Base-by-base conservation (phyloP, 2,797 vertebrate genomes). In the Sebastes paucispinis region DNA sequence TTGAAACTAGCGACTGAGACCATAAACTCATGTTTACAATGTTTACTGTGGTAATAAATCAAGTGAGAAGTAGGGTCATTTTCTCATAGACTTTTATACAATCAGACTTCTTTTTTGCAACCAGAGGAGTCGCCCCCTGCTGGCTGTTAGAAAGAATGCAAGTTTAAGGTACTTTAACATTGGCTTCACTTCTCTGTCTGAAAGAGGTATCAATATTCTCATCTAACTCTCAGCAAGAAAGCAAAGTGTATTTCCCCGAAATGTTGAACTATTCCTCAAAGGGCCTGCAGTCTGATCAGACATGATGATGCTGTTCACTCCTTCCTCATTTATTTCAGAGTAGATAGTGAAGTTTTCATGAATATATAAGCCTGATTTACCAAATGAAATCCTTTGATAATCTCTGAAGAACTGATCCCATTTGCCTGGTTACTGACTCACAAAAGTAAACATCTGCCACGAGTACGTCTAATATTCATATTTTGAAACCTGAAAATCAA, bases 381-480 rank as follows among this genome's bases (percentile, higher is more conserved):
- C 5, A 32, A 6, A 32, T 69, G 57, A 50, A 55, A 64, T 58
- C 22, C 5, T 57, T 67, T 36, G 12, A 68, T 47, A 10, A 5
- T 70, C 22, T 63, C 6, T 20, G 24, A 63, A 52, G 31, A 52
- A 11, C 14, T 47, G 22, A n/a, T 55, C 9, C 12, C 25, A 22
- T 73, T 69, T 50, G 29, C 24, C 24, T 57, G 10, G 10, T 67
- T 34, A 32, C 47, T 54, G 20, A 64, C 20, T 31, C 43, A 62
- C 55, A 36, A 77, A 31, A 66, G n/a, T 22, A 66, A 79, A 73
- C 22, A 65, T 32, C 59, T 77, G 71, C 50, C 70, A 13, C 36
- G 18, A 62, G 0, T 80, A 25, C 20, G 55, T 81, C 3, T 24
- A 25, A 32, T 43, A 58, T 75, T 73, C 6, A 58, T 32, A 27